Conservation (phyloP, 2,797 vertebrate genomes). For the Astyanax mexicanus region DNA sequence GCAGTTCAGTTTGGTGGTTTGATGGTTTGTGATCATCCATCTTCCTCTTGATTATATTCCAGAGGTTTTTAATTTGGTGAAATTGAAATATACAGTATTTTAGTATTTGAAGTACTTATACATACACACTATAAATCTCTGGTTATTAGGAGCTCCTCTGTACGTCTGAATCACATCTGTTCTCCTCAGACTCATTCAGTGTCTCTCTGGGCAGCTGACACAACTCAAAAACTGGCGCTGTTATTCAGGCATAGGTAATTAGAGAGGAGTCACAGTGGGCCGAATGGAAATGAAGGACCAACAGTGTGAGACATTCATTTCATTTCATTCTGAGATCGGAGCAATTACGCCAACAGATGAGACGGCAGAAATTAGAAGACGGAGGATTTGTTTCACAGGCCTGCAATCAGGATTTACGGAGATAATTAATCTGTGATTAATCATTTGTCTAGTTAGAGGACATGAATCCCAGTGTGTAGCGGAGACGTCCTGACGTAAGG, state of each 20-base stretch:
- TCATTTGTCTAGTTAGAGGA: slow-evolving; percentile 48
- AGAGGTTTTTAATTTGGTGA: too few species aligned
- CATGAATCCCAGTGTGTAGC: slow-evolving; percentile 31
- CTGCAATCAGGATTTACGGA: slow-evolving; percentile 54
- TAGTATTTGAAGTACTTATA: too few species aligned
- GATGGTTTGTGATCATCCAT: too few species aligned
- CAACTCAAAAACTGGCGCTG: slow-evolving; percentile 36
- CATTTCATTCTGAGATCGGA: slow-evolving; percentile 57
- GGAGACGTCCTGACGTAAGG: background rate
- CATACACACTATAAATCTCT: too few species aligned
- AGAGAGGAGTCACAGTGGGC: slow-evolving; percentile 50
- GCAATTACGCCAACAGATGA: slow-evolving; percentile 56
- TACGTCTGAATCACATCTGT: slow-evolving; percentile 31
- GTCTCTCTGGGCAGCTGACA: slow-evolving; percentile 29
- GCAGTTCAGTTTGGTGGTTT: too few species aligned
- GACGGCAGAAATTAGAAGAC: slow-evolving; percentile 55
- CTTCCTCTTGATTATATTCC: too few species aligned
- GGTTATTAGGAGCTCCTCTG: too few species aligned
- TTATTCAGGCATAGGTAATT: slow-evolving; percentile 54
- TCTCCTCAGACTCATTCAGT: slow-evolving; percentile 18
- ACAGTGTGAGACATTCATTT: slow-evolving; percentile 53
- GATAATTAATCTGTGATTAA: slow-evolving; percentile 59
- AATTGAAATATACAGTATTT: too few species aligned
- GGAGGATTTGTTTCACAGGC: slow-evolving; percentile 55
- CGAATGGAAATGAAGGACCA: slow-evolving; percentile 49